Evolutionary conservation across 2,888 invertebrate species (phyloP).

Genomic region (Sacculina carcini): DNA sequence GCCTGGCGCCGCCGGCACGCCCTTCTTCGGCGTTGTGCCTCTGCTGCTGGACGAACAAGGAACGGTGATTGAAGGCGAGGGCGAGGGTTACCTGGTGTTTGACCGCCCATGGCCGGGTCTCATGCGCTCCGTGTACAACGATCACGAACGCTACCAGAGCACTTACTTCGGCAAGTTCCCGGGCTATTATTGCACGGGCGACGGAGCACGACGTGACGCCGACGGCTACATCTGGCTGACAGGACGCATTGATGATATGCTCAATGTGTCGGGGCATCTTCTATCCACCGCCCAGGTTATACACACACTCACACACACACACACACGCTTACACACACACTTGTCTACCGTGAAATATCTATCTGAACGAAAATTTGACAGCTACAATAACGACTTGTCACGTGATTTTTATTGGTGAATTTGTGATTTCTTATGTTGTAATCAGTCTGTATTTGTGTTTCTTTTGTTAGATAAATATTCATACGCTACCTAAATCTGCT

Average conservation of each 20-base stretch:
- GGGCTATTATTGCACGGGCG: constrained; percentile 92
- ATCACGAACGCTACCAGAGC: constrained; percentile 55
- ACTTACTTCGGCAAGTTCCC: constrained; percentile 89
- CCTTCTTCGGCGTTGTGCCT: constrained; percentile 90
- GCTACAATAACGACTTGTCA: not conserved
- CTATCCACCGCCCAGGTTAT: constrained; percentile 75
- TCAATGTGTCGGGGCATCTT: constrained; percentile 92
- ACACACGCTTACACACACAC: too few relatives aligned
- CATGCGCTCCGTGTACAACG: constrained; percentile 76
- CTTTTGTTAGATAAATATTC: too few relatives aligned
- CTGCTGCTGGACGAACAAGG: constrained; percentile 67
- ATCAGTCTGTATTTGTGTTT: too few relatives aligned
- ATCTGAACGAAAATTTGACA: too few relatives aligned
- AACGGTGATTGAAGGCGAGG: constrained; percentile 51
- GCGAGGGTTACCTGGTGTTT: constrained; percentile 86
- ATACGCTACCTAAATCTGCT: too few relatives aligned
- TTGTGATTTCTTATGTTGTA: too few relatives aligned
- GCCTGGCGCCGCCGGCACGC: constrained; percentile 86
- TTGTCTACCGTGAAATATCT: too few relatives aligned
- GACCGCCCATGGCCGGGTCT: constrained; percentile 91
- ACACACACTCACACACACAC: too few relatives aligned
- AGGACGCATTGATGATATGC: constrained; percentile 90
- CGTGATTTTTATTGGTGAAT: too few relatives aligned
- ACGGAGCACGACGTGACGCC: constrained; percentile 68
- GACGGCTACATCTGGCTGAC: constrained; percentile 94